These are phyloP conservation scores for Condylostylus longicornis DNA, from an alignment of 1,140 invertebrate genomes.

Conservation along the genomic window DNA sequence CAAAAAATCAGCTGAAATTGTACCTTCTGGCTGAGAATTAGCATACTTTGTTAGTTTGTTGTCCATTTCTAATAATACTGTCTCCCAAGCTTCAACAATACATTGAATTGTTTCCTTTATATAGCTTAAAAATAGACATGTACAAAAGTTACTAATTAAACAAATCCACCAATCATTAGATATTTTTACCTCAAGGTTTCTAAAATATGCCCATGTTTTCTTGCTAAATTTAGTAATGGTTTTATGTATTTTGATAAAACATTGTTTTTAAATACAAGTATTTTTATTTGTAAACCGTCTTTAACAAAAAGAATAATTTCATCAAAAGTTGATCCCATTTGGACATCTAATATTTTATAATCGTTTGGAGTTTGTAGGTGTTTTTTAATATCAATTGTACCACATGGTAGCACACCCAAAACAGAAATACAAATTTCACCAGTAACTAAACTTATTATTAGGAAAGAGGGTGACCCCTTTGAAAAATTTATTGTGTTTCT, in stretches of 20 bases:
- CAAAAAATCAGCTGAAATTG: conserved; percentile 77
- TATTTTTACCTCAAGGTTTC: conserved; percentile 39
- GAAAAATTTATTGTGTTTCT: conserved; percentile 43
- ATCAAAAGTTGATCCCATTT: conserved; percentile 44
- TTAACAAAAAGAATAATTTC: conserved; percentile 39
- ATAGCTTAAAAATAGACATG: conserved; percentile 32
- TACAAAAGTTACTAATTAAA: background rate
- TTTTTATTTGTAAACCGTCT: conserved; percentile 35
- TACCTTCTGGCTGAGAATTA: conserved; percentile 57
- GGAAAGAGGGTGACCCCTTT: conserved; percentile 55
- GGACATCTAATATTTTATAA: conserved; percentile 43
- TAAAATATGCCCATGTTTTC: conserved; percentile 54
- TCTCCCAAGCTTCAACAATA: conserved; percentile 89
- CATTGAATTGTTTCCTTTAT: conserved; percentile 61
- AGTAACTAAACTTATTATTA: conserved; percentile 60
- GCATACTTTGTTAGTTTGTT: conserved; percentile 81
- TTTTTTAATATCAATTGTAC: conserved; percentile 46
- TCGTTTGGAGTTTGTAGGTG: conserved; percentile 37
- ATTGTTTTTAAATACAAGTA: conserved; percentile 46
- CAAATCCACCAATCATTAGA: background rate
- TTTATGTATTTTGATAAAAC: conserved; percentile 47
- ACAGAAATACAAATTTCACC: conserved; percentile 61
- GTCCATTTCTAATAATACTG: conserved; percentile 86
- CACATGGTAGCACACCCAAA: conserved; percentile 71
- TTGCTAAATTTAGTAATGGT: conserved; percentile 52